These are phyloP conservation scores for Cottoperca gobio DNA, from an alignment of 2,797 vertebrate species.

Conservation along the genomic window DNA sequence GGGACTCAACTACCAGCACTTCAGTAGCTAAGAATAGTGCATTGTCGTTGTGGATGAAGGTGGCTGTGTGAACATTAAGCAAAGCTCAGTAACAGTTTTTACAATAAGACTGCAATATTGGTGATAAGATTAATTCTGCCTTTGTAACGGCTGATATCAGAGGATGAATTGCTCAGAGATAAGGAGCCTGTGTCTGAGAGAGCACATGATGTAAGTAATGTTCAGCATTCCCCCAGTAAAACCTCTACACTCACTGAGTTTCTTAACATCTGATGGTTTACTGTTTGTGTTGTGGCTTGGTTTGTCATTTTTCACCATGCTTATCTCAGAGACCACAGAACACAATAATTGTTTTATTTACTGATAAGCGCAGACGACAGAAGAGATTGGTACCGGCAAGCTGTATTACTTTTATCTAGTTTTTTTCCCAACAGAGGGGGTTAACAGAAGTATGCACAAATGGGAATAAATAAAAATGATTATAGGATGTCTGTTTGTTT, in stretches of 20 bases:
- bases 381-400: not conserved
- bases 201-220: too few relatives aligned
- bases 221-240: not conserved
- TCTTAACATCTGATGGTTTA: not conserved
- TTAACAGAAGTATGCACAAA: not conserved
- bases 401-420: not conserved
- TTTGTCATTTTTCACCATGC: not conserved
- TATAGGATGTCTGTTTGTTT: not conserved
- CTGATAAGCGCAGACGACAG: conserved; percentile 4
- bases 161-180: not conserved
- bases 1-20: not conserved
- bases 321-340: conserved; percentile 23
- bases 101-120: not conserved
- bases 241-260: not conserved
- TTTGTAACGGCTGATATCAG: not conserved
- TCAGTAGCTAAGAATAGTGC: not conserved
- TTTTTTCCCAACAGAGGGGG: not conserved
- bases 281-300: not conserved
- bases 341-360: conserved; percentile 9
- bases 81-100: not conserved
- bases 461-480: not conserved
- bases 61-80: not conserved
- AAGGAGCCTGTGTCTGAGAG: not conserved
- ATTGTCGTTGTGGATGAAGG: not conserved
- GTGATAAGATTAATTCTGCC: not conserved